Base-by-base conservation (phyloP, 2,797 vertebrate genomes). In the Ibycter americanus region DNA sequence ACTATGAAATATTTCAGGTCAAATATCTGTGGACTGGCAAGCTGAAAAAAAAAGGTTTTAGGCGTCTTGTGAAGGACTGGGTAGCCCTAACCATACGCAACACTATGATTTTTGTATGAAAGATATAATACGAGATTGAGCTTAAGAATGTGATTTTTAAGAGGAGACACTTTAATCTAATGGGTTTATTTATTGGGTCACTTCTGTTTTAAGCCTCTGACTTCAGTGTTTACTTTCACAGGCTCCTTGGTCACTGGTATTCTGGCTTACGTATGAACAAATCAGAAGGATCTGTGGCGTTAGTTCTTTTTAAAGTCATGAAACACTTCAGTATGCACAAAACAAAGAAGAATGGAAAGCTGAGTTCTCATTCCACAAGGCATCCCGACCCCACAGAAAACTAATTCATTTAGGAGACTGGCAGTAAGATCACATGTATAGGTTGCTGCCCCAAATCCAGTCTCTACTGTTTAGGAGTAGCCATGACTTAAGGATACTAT, bases 211-310 rank as follows among this genome's bases (percentile, higher is more conserved):
- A 96, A 96, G 20, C 90, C 18, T 93, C 84, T 98, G 84, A 98
- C 38, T 89, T 97, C 67, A 84, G 68, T 92, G 87, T 88, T 97
- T 98, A 83, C 94, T 97, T 97, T 97, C 96, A 78, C 97, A 99
- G 98, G 98, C 98, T 89, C 98, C 99, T 66, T 99, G 98, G 98
- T 99, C 98, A 73, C 79, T 99, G 97, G 98, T 98, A 32, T 99
- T 99, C 97, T 99, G 98, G 98, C 98, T 99, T 88, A 98, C 98
- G 1, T 99, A 98, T 89, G 98, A 99, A 97, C 98, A 99, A 94
- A 98, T 99, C 97, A 98, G 98, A 97, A 96, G 97, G 94, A 94
- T 98, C 58, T 98, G 96, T 54, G 98, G 98, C 91, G 94, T 98
- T 89, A 96, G 89, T 90, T 98, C 98, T 59, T 99, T 99, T 97